phyloP scores from a whole-genome alignment of 1,140 invertebrate genomes.

The Apis cerana region DNA sequence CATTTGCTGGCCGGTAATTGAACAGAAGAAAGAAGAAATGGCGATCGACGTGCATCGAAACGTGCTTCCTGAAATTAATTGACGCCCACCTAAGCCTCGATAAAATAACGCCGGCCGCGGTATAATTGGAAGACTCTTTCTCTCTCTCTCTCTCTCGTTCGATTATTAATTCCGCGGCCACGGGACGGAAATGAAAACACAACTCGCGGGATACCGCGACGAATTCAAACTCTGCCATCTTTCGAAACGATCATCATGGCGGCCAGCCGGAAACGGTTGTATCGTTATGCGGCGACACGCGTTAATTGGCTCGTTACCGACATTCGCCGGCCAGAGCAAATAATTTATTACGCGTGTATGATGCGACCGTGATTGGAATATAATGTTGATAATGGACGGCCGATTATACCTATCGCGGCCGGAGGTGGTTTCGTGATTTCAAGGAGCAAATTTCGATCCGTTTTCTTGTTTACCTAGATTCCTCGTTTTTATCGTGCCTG shows the following conservation, averaged over 20 bases:
- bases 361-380: conserved; percentile 39
- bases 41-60: conserved; percentile 8
- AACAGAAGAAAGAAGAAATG: conserved; percentile 45
- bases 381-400: conserved; percentile 42
- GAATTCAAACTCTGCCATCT: conserved; percentile 7
- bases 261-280: conserved; percentile 37
- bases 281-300: conserved; percentile 19
- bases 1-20: conserved; percentile 49
- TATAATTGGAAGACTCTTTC: conserved; percentile 38
- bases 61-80: conserved; percentile 58
- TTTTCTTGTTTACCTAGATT: too few species aligned
- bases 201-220: not conserved
- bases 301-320: too few species aligned
- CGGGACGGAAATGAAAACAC: not conserved
- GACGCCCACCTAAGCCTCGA: conserved; percentile 19
- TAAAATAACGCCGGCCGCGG: conserved; percentile 13
- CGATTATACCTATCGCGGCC: not conserved
- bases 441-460: not conserved
- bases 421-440: not conserved
- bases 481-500: too few species aligned
- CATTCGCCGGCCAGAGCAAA: not conserved
- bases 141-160: not conserved
- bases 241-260: conserved; percentile 40
- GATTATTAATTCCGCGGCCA: conserved; percentile 22
- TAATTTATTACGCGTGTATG: conserved; percentile 55